Base-by-base conservation (phyloP, 2,797 vertebrate genomes). In the Tragopan temminckii region DNA sequence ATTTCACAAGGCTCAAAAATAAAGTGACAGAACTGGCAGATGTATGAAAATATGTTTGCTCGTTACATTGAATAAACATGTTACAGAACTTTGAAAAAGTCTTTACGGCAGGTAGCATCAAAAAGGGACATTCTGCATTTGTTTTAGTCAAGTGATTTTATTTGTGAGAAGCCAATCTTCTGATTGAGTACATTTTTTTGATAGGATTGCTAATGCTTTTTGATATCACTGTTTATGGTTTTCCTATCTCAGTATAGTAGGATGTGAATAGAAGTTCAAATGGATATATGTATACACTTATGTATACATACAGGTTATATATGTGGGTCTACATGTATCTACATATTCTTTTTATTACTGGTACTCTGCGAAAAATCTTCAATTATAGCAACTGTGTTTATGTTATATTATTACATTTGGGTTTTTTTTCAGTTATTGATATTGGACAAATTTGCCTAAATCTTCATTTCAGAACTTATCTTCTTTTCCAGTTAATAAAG, bases 1-100 rank as follows among this genome's bases (percentile, higher is more conserved):
- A 43, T 88, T 92, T 93, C 25, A 75, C 66, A 75, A 88, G 45
- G 7, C n/a, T 25, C 38, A 77, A 66, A 40, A 92, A 63, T 19
- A 43, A 82, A 6, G n/a, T 71, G 38, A 19, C 23, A 79, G 48
- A 64, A 46, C 17, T 77, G 52, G 85, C 9, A 77, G 8, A 70
- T 79, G 19, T 36, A 40, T n/a, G 46, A 93, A 84, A 88, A 40
- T 6, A 36, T 9, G 2, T 80, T 89, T 81, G 18, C 31, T 62
- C 36, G 75, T 38, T 87, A 92, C 74, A 80, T 36, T 74, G 33
- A 59, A 80, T 52, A 93, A 86, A 57, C 1, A 45, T 25, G 3
- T 14, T 38, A 55, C 0, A 53, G 17, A 78, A 68, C 25, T 46
- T 36, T 33, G 38, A 66, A 57, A 25, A 35, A 40, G 1, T 8